Evolutionary conservation across 2,113 vertebrate species (phyloP).

Genomic region (Chascanopsetta lugubris): DNA sequence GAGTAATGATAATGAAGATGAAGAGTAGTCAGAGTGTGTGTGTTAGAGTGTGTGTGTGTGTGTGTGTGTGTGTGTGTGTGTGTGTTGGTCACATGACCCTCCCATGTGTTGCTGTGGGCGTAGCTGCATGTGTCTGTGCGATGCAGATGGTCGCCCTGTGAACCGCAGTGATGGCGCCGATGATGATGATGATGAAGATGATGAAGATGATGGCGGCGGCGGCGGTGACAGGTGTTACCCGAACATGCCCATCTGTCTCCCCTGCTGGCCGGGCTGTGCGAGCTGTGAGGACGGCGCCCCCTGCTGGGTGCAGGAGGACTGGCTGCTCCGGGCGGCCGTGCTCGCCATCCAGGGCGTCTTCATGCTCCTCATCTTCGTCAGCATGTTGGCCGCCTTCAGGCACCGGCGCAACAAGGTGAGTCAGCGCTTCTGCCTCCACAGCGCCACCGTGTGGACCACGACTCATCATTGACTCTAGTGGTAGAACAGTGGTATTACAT

Average conservation of each 20-base stretch:
- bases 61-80: too few species aligned
- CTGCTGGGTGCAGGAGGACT: slow-evolving; percentile 87
- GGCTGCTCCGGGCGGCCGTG: slow-evolving; percentile 78
- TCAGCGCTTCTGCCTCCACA: background rate
- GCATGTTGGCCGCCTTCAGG: slow-evolving; percentile 90
- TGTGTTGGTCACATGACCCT: background rate
- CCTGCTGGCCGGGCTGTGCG: slow-evolving; percentile 86
- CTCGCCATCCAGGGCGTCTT: slow-evolving; percentile 88
- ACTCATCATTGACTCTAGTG: too few species aligned
- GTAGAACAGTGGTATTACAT: too few species aligned
- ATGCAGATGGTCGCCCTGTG: slow-evolving; percentile 66
- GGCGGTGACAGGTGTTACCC: slow-evolving; percentile 61
- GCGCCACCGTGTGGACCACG: background rate
- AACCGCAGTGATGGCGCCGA: too few species aligned
- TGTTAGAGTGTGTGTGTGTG: too few species aligned
- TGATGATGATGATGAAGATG: too few species aligned
- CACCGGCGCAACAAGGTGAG: slow-evolving; percentile 87
- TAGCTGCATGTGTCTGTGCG: slow-evolving; percentile 20
- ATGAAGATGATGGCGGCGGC: too few species aligned
- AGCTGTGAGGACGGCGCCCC: slow-evolving; percentile 85
- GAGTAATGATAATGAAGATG: too few species aligned
- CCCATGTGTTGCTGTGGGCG: slow-evolving; percentile 24
- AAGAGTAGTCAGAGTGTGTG: too few species aligned
- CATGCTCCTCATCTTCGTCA: slow-evolving; percentile 90
- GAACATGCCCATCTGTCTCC: slow-evolving; percentile 81